Evolutionary conservation across 2,113 vertebrate species (phyloP).

Genomic region (Triplophysa dalaica): DNA sequence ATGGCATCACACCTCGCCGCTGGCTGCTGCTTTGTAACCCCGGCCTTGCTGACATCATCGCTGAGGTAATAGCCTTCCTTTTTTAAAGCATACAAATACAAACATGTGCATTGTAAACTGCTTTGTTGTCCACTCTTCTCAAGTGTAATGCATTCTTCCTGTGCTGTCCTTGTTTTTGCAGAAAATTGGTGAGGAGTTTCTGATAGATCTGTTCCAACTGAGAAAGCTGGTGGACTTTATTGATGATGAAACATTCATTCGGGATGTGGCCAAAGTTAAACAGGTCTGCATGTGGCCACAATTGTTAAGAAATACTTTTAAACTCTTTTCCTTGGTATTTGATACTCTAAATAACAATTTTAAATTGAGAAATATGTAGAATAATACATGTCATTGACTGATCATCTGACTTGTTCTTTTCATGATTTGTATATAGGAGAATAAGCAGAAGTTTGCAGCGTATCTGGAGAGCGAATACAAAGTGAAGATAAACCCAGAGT

Average conservation of each 20-base stretch:
- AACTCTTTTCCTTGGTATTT: not conserved
- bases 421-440: slow-evolving; percentile 73
- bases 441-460: slow-evolving; percentile 84
- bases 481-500: slow-evolving; percentile 81
- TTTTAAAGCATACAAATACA: not conserved
- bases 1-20: slow-evolving; percentile 83
- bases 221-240: slow-evolving; percentile 78
- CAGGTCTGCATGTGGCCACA: slow-evolving; percentile 71
- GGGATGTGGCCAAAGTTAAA: slow-evolving; percentile 85
- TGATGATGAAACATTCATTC: slow-evolving; percentile 77
- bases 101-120: too few relatives aligned
- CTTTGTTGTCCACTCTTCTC: not conserved
- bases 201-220: slow-evolving; percentile 81
- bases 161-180: slow-evolving; percentile 50
- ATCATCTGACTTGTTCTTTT: not conserved
- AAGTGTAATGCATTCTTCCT: not conserved
- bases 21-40: slow-evolving; percentile 90
- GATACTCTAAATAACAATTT: not conserved
- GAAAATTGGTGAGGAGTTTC: slow-evolving; percentile 85
- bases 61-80: slow-evolving; percentile 71
- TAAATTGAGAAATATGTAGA: not conserved
- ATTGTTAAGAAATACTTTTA: not conserved
- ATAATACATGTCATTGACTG: not conserved
- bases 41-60: slow-evolving; percentile 78
- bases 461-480: slow-evolving; percentile 81